Conservation (phyloP, 2,888 invertebrate genomes). For the Brenthis daphne region DNA sequence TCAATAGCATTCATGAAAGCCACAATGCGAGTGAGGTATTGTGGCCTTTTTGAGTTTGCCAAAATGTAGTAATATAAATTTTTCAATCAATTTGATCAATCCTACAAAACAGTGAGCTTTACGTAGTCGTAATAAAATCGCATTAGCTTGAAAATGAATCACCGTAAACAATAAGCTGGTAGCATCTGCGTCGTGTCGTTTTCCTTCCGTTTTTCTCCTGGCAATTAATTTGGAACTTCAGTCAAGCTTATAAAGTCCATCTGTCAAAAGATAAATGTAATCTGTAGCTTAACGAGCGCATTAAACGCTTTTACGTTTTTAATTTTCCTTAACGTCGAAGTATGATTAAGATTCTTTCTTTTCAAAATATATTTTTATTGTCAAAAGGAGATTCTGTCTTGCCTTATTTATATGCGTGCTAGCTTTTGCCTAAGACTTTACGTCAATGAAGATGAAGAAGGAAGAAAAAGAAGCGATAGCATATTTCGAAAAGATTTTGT, state of each 20-base stretch:
- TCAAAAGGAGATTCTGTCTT: no score
- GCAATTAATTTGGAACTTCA: slow-evolving; percentile 18
- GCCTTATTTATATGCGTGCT: no score
- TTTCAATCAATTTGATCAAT: no score
- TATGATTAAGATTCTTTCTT: neutral
- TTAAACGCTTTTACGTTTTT: slow-evolving; percentile 4
- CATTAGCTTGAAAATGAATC: neutral
- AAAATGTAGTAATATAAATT: no score
- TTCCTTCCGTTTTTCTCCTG: slow-evolving; percentile 16
- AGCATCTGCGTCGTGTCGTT: slow-evolving; percentile 10
- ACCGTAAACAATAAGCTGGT: slow-evolving; percentile 10
- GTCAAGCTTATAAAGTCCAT: slow-evolving; percentile 17
- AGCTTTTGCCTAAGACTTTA: no score
- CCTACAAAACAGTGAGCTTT: no score
- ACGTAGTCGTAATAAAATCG: neutral
- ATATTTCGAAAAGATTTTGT: no score
- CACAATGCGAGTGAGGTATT: no score
- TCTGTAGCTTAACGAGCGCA: slow-evolving; percentile 10
- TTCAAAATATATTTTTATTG: neutral
- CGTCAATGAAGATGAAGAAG: no score
- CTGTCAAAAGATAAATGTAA: slow-evolving; percentile 19
- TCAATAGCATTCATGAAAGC: no score
- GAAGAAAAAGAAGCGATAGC: no score
- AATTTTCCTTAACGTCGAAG: neutral
- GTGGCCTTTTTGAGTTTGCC: no score